Evolutionary conservation across 2,797 vertebrate genomes (phyloP).

Genomic region (Steatocranus sp.): DNA sequence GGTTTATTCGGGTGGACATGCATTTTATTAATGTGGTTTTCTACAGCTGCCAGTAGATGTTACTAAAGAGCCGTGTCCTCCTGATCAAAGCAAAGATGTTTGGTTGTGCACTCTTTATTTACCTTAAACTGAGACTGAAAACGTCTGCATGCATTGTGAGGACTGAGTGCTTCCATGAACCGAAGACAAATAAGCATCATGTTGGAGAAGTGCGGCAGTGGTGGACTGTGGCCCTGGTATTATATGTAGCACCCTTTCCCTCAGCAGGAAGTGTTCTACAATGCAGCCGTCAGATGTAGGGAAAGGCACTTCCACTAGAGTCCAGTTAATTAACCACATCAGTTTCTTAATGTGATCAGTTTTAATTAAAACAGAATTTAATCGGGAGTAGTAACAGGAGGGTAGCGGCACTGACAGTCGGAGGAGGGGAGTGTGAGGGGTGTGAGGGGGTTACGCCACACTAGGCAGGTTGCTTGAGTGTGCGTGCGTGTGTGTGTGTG

Average conservation of each 20-base stretch:
- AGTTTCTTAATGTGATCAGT: conserved; percentile 99
- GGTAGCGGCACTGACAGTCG: conserved; percentile 45
- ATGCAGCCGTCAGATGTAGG: conserved; percentile 82
- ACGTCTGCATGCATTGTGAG: background rate
- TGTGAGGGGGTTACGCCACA: conserved; percentile 72
- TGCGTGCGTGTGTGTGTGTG: conserved; percentile 16
- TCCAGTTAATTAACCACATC: conserved; percentile 99
- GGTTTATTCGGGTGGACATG: background rate
- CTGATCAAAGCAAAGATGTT: background rate
- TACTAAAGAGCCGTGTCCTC: background rate
- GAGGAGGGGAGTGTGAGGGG: conserved; percentile 1
- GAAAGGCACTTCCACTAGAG: conserved; percentile 85
- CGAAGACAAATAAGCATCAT: background rate
- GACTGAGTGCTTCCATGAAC: background rate
- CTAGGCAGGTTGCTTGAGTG: conserved; percentile 80
- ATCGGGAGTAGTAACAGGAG: conserved; percentile 80
- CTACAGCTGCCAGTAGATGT: background rate
- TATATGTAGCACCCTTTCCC: conserved; percentile 51
- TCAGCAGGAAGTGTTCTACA: conserved; percentile 78
- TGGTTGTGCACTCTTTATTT: background rate
- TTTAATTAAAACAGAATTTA: conserved; percentile 99
- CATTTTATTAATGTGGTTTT: background rate
- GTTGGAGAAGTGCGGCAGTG: background rate
- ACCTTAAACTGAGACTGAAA: conserved; percentile 2
- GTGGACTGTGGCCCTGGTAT: conserved; percentile 20